Evolutionary conservation across 1,140 invertebrate species (phyloP).

Genomic region (Mactra quadrangularis): DNA sequence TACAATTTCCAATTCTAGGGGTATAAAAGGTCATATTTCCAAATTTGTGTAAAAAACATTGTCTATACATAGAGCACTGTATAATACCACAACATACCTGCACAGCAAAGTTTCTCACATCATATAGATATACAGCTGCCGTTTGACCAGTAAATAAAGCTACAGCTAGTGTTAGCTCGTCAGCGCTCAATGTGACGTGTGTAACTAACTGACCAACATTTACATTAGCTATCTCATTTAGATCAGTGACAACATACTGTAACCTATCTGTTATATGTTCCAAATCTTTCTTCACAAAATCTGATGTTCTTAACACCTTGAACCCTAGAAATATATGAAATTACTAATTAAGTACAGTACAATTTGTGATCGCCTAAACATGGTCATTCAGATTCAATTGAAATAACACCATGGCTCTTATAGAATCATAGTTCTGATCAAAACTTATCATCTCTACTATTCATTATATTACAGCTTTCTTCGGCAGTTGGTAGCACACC

Average conservation of each 20-base stretch:
- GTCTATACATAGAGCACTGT: no score
- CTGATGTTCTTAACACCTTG: constrained; percentile 78
- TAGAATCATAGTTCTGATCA: constrained; percentile 3
- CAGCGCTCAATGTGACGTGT: constrained; percentile 86
- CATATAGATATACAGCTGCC: constrained; percentile 85
- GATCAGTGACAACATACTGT: constrained; percentile 74
- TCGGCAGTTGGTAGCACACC: constrained; percentile 10
- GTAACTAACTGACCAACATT: constrained; percentile 83
- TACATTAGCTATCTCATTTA: constrained; percentile 82
- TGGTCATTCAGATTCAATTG: neutral
- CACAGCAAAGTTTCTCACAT: constrained; percentile 85
- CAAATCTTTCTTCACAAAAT: constrained; percentile 83
- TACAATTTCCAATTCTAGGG: no score
- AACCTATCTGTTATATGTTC: constrained; percentile 65
- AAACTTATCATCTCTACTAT: neutral
- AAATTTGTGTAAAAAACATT: neutral
- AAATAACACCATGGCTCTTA: constrained; percentile 2
- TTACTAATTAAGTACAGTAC: constrained; percentile 5
- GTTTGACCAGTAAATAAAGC: constrained; percentile 85
- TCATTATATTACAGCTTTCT: neutral
- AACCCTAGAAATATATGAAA: constrained; percentile 75
- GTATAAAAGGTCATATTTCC: no score
- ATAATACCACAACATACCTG: constrained; percentile 82
- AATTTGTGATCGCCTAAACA: constrained; percentile 2
- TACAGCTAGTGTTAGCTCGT: constrained; percentile 86